These are phyloP conservation scores for Amyelois transitella DNA, from an alignment of 1,140 invertebrate genomes.

Conservation along the genomic window DNA sequence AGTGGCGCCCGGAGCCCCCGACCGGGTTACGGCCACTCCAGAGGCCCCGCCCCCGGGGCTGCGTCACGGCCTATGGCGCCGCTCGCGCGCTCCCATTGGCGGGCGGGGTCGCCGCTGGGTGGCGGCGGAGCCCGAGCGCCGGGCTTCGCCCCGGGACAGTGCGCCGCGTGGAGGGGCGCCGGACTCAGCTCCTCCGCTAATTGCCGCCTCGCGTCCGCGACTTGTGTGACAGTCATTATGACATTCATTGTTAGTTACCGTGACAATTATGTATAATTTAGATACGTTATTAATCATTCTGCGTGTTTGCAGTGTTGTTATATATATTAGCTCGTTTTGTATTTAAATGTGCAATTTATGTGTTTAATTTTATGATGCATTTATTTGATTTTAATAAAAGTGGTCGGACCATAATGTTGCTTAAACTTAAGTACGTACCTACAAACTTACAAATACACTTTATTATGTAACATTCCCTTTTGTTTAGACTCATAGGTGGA, in stretches of 20 bases:
- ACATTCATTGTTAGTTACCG: not conserved
- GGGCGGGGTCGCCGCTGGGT: conserved; percentile 9
- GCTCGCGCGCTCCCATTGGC: conserved; percentile 15
- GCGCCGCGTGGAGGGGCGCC: conserved; percentile 1
- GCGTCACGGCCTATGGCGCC: not conserved
- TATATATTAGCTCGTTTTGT: not conserved
- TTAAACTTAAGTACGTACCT: too few species aligned
- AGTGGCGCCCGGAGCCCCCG: conserved; percentile 55
- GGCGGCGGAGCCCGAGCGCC: conserved; percentile 2
- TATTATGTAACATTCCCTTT: too few species aligned
- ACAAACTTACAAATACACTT: too few species aligned
- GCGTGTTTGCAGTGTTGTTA: not conserved
- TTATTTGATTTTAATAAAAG: not conserved
- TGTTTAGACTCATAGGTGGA: too few species aligned
- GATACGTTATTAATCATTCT: not conserved
- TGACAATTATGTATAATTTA: not conserved
- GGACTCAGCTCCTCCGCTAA: not conserved
- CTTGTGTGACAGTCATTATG: not conserved
- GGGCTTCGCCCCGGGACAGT: not conserved
- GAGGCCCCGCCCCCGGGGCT: conserved; percentile 30
- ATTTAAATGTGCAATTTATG: not conserved
- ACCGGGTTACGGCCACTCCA: conserved; percentile 34
- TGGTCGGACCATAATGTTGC: too few species aligned
- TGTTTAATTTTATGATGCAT: not conserved
- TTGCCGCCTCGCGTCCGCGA: not conserved